phyloP scores from a whole-genome alignment of 1,140 invertebrate species.

The Yoshiicerus persimilis region DNA sequence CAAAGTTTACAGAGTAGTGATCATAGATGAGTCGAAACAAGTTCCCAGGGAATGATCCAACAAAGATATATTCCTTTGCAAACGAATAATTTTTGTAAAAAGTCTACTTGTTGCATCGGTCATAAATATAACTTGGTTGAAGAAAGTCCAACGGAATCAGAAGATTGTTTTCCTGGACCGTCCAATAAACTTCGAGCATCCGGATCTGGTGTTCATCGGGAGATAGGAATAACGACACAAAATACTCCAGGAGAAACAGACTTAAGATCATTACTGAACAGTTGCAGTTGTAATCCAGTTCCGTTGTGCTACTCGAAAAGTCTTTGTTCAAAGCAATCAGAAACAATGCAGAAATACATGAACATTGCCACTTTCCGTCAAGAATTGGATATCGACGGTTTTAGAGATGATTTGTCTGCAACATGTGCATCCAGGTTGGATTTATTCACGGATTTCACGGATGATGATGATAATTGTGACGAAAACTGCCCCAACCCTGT shows the following conservation, averaged over 20 bases:
- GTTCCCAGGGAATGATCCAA: background rate
- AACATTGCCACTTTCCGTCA: background rate
- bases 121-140: background rate
- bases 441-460: background rate
- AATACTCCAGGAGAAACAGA: background rate
- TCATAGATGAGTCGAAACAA: background rate
- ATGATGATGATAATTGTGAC: background rate
- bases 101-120: background rate
- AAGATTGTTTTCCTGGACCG: too few relatives aligned
- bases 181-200: too few relatives aligned
- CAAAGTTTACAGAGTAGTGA: background rate
- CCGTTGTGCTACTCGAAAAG: background rate
- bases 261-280: background rate
- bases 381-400: background rate
- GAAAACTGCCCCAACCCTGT: background rate
- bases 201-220: background rate
- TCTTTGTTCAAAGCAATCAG: background rate
- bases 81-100: background rate
- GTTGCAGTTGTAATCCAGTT: too few relatives aligned
- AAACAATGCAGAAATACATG: background rate
- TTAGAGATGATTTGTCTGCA: background rate
- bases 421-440: background rate
- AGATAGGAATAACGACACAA: background rate
- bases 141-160: too few relatives aligned
- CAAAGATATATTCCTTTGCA: background rate